These are phyloP conservation scores for Subacronicta megacephala DNA, from an alignment of 2,888 invertebrate genomes.

Conservation along the genomic window DNA sequence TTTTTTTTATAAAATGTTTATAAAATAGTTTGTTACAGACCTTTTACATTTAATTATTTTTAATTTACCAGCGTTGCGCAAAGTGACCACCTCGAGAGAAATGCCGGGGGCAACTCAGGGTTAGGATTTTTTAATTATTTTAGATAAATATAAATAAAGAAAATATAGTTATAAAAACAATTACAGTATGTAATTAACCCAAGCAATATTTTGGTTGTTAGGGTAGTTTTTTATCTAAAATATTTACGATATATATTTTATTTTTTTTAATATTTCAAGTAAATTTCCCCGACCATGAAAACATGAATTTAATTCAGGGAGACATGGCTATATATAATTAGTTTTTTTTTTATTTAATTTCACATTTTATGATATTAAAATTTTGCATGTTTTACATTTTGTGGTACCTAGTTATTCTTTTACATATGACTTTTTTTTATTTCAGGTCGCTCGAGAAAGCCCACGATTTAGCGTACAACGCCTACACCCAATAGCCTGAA, in stretches of 20 bases:
- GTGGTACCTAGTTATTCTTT: not conserved
- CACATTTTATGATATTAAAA: not conserved
- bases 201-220: not conserved
- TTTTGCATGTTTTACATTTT: not conserved
- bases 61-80: slow-evolving; percentile 50
- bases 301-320: not conserved
- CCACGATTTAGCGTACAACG: slow-evolving; percentile 91
- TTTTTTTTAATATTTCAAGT: not conserved
- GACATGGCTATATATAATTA: no score
- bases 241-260: no score
- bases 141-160: slow-evolving; percentile 21
- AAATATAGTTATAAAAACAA: no score
- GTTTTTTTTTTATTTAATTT: no score
- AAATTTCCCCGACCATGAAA: not conserved
- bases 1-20: slow-evolving; percentile 21
- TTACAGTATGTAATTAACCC: no score
- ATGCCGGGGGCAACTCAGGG: slow-evolving; percentile 50
- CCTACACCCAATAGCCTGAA: slow-evolving; percentile 83
- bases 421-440: slow-evolving; percentile 52
- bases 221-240: no score
- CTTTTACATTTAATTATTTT: slow-evolving; percentile 36
- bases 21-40: slow-evolving; percentile 45
- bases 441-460: slow-evolving; percentile 85
- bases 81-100: slow-evolving; percentile 53
- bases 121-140: slow-evolving; percentile 45